Evolutionary conservation across 2,797 vertebrate species (phyloP).

Genomic region (Cyclopterus lumpus): DNA sequence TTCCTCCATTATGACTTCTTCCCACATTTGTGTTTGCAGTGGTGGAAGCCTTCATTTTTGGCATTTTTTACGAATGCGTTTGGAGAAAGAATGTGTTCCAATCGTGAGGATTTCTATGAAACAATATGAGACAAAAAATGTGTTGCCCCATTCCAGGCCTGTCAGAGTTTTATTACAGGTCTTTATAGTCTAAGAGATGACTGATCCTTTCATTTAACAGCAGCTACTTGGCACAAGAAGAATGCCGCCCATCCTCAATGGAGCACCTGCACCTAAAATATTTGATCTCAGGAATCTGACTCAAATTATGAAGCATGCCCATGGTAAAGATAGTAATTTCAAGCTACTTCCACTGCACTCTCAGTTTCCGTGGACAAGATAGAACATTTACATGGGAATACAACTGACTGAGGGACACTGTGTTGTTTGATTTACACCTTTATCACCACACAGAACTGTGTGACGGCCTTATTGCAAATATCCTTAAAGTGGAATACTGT

Average conservation of each 20-base stretch:
- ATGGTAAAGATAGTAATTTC: background rate
- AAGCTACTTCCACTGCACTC: background rate
- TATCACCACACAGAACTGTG: slow-evolving; percentile 22
- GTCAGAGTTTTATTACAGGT: slow-evolving; percentile 19
- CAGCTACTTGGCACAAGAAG: slow-evolving; percentile 60
- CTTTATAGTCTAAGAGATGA: slow-evolving; percentile 49
- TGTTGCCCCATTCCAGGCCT: slow-evolving; percentile 14
- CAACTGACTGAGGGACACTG: background rate
- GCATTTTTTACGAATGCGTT: slow-evolving; percentile 37
- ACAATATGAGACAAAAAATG: background rate
- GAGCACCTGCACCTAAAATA: slow-evolving; percentile 75
- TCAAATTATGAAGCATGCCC: slow-evolving; percentile 28
- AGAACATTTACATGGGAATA: slow-evolving; percentile 18
- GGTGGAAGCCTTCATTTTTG: slow-evolving; percentile 53
- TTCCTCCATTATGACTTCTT: slow-evolving; percentile 71
- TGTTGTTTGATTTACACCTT: slow-evolving; percentile 54
- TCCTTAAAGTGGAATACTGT: slow-evolving; percentile 49
- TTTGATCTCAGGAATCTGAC: slow-evolving; percentile 64
- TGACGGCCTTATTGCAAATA: slow-evolving; percentile 49
- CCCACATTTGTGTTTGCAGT: slow-evolving; percentile 66
- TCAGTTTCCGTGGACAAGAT: slow-evolving; percentile 1
- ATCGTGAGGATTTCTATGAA: slow-evolving; percentile 4
- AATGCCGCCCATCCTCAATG: slow-evolving; percentile 69
- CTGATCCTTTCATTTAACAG: slow-evolving; percentile 70
- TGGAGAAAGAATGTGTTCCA: background rate